Conservation (phyloP, 1,140 invertebrate genomes). For the Nasonia longicornis region DNA sequence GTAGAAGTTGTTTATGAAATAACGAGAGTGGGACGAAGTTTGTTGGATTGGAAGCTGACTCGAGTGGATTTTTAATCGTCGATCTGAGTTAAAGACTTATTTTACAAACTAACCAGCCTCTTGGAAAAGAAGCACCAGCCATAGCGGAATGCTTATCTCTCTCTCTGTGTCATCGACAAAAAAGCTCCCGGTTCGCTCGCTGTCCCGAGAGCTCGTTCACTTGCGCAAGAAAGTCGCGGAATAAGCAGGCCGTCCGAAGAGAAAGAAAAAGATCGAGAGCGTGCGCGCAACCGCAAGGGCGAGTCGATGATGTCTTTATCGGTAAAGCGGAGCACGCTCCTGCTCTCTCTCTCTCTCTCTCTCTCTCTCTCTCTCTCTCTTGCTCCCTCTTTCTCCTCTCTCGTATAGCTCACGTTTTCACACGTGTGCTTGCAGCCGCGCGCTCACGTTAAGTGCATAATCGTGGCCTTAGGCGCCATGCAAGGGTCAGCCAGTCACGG, state of each 20-base stretch:
- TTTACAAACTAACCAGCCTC: too few species aligned
- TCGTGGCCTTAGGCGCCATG: slow-evolving; percentile 44
- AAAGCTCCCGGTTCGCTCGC: neutral
- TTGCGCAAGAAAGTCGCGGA: slow-evolving; percentile 37
- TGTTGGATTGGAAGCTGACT: neutral
- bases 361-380: neutral
- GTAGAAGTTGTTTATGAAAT: slow-evolving; percentile 3
- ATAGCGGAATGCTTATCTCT: neutral
- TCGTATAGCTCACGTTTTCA: slow-evolving; percentile 26
- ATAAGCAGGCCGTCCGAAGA: slow-evolving; percentile 6
- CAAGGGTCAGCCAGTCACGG: slow-evolving; percentile 68
- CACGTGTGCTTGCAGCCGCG: slow-evolving; percentile 12
- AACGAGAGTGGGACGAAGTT: neutral
- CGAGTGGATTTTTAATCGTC: neutral
- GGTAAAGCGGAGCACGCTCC: slow-evolving; percentile 26
- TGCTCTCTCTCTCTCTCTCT: neutral
- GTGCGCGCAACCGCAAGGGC: slow-evolving; percentile 29
- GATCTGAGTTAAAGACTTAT: too few species aligned
- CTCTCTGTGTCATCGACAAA: neutral
- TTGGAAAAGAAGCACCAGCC: neutral
- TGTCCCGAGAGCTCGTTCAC: slow-evolving; percentile 48
- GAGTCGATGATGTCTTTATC: slow-evolving; percentile 63
- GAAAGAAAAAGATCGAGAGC: slow-evolving; percentile 9
- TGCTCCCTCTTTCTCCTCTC: too few species aligned
- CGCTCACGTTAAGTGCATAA: slow-evolving; percentile 38